Evolutionary conservation across 1,140 invertebrate genomes (phyloP).

Genomic region (Formica exsecta): DNA sequence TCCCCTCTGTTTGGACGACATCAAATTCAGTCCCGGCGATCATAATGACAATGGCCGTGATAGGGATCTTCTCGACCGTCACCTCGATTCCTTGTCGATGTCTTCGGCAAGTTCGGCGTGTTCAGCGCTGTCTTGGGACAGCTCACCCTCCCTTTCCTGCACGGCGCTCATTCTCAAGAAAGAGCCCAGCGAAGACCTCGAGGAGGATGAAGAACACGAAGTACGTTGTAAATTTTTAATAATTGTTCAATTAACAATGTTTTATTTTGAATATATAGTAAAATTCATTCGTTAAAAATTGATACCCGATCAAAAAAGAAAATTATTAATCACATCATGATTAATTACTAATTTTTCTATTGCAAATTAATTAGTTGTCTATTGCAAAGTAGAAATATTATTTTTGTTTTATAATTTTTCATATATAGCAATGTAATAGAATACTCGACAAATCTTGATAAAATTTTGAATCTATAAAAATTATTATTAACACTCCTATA

Average conservation of each 20-base stretch:
- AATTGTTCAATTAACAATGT: neutral
- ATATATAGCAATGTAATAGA: neutral
- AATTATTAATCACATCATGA: neutral
- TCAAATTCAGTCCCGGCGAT: constrained; percentile 87
- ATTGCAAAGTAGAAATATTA: neutral
- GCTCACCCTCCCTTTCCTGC: constrained; percentile 88
- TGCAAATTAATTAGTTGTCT: neutral
- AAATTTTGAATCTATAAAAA: neutral
- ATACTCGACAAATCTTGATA: neutral
- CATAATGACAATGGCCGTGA: constrained; percentile 86
- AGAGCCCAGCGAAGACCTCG: constrained; percentile 87
- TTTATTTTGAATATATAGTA: neutral
- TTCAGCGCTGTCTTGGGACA: constrained; percentile 90
- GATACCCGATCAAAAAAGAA: neutral
- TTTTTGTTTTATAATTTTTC: neutral
- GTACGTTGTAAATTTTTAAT: constrained; percentile 68
- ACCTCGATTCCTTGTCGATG: constrained; percentile 90
- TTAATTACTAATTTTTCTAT: neutral
- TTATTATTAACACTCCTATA: neutral
- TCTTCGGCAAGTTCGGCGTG: constrained; percentile 89
- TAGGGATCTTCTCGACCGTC: constrained; percentile 87
- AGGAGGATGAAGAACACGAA: constrained; percentile 89
- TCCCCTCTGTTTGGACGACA: constrained; percentile 87
- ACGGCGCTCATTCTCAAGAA: constrained; percentile 89
- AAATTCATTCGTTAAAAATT: neutral